Conservation (phyloP, 2,888 invertebrate species). For the Disparrhopalites patrizii region DNA sequence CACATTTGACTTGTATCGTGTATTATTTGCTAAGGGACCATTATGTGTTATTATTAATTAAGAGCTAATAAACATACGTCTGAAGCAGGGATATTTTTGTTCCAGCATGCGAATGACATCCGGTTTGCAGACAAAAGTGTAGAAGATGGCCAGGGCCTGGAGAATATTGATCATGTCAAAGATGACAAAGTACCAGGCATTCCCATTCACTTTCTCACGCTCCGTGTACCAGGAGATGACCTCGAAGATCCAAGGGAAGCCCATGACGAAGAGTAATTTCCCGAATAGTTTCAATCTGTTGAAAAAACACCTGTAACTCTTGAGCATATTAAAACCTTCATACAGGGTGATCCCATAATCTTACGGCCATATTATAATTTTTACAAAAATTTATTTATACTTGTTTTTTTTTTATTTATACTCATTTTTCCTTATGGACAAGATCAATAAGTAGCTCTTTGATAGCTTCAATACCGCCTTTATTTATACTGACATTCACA, state of each 20-base stretch:
- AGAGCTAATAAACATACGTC: slow-evolving; percentile 35
- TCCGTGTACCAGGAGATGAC: slow-evolving; percentile 38
- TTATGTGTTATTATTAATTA: neutral
- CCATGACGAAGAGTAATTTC: slow-evolving; percentile 45
- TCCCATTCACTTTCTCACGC: neutral
- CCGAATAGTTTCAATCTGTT: slow-evolving; percentile 40
- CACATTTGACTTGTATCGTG: neutral
- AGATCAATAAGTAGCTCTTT: too few species aligned
- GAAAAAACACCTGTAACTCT: too few species aligned
- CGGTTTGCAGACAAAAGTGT: slow-evolving; percentile 45
- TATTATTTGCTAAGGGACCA: too few species aligned
- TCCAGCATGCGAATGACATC: slow-evolving; percentile 41
- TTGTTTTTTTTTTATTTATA: too few species aligned
- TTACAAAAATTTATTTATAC: too few species aligned
- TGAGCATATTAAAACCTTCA: too few species aligned
- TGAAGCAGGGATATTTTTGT: slow-evolving; percentile 39
- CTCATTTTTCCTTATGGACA: too few species aligned
- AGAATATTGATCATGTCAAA: slow-evolving; percentile 42
- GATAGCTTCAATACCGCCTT: too few species aligned
- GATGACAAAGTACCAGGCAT: slow-evolving; percentile 38
- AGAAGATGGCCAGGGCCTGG: slow-evolving; percentile 45
- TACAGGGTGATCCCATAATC: too few species aligned
- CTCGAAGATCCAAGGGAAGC: slow-evolving; percentile 42
- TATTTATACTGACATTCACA: too few species aligned
- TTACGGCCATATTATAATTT: too few species aligned